A percentile compares a stretch with the other conserved stretches of the same genome.
These are phyloP conservation scores for Eucera pruinosa DNA, from an alignment of 2,888 invertebrate species.

Conservation along the genomic window DNA sequence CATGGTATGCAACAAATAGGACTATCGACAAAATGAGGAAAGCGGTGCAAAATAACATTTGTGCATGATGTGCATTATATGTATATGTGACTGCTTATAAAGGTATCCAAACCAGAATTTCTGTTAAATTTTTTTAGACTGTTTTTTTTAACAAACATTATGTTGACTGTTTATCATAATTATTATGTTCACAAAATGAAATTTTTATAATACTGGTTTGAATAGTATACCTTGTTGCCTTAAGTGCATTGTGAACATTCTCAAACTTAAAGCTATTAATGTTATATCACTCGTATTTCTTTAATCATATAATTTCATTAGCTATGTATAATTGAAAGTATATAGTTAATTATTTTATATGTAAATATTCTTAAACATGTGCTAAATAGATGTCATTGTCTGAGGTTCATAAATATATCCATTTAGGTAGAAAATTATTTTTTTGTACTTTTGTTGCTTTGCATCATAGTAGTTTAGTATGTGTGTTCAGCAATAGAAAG, in stretches of 20 bases:
- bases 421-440: conserved; percentile 2
- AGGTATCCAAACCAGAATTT: conserved; percentile 74
- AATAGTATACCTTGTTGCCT: conserved; percentile 64
- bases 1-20: conserved; percentile 85
- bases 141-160: background rate
- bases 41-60: conserved; percentile 83
- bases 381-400: conserved; percentile 11
- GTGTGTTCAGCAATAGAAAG: conserved; percentile 15
- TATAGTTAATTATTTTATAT: conserved; percentile 19
- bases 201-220: conserved; percentile 64
- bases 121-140: conserved; percentile 3
- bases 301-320: conserved; percentile 32
- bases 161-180: background rate
- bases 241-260: conserved; percentile 66
- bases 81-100: conserved; percentile 64
- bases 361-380: conserved; percentile 9
- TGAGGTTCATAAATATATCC: conserved; percentile 5
- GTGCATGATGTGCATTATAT: conserved; percentile 80
- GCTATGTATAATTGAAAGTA: conserved; percentile 12
- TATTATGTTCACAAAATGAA: background rate
- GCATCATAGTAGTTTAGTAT: background rate
- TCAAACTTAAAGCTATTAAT: conserved; percentile 54
- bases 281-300: conserved; percentile 27
- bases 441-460: conserved; percentile 20
- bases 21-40: conserved; percentile 84